Conservation (phyloP, 1,140 invertebrate genomes). For the Sycobia sp. region DNA sequence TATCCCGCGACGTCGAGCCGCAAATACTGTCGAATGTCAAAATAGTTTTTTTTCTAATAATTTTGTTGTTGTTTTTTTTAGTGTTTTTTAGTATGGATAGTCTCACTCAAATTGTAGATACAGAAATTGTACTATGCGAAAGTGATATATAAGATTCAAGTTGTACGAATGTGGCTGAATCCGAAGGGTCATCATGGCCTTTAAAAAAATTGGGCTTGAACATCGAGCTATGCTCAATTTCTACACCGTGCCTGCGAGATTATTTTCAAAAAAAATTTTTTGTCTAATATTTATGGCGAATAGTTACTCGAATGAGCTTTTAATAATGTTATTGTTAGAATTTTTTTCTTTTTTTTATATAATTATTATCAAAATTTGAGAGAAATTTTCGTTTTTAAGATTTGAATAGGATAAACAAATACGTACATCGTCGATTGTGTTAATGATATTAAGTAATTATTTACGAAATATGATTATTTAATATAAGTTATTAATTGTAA, state of each 20-base stretch:
- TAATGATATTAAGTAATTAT: constrained; percentile 10
- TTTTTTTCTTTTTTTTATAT: constrained; percentile 13
- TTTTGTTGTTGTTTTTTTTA: neutral
- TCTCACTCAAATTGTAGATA: constrained; percentile 21
- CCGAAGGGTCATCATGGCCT: constrained; percentile 7
- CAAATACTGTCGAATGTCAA: too few species aligned
- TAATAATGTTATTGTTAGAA: constrained; percentile 26
- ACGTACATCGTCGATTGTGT: constrained; percentile 7
- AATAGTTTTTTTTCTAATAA: too few species aligned
- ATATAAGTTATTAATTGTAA: too few species aligned
- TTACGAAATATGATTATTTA: constrained; percentile 12
- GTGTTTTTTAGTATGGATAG: too few species aligned
- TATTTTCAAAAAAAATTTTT: neutral
- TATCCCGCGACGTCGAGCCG: too few species aligned
- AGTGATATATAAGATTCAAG: constrained; percentile 5
- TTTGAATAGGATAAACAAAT: constrained; percentile 11
- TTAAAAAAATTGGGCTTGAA: constrained; percentile 3
- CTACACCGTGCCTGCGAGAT: constrained; percentile 3
- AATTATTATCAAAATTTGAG: neutral
- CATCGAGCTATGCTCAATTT: neutral
- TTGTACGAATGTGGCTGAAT: neutral
- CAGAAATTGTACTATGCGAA: neutral
- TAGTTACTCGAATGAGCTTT: constrained; percentile 16
- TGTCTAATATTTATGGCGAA: neutral
- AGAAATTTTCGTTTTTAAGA: constrained; percentile 5